These are phyloP conservation scores for Idaea straminata DNA, from an alignment of 2,888 invertebrate species.

Conservation along the genomic window DNA sequence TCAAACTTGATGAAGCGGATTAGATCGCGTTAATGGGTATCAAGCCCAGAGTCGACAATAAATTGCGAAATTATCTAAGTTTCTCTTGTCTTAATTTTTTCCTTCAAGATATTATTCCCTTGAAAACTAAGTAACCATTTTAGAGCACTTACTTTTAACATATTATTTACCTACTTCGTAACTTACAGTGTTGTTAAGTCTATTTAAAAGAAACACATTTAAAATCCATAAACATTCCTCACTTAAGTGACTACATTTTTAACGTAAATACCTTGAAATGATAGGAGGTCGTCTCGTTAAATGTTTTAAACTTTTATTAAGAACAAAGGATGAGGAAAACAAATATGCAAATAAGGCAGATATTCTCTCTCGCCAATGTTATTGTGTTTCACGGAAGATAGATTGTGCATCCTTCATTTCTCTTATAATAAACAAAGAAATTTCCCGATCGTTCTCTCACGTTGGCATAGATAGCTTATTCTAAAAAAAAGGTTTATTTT, in stretches of 20 bases:
- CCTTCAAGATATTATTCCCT: background rate
- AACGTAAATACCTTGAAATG: slow-evolving; percentile 1
- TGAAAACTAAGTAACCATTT: background rate
- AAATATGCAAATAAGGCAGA: slow-evolving; percentile 27
- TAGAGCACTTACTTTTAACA: too few species aligned
- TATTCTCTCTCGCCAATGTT: slow-evolving; percentile 17
- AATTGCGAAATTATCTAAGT: too few species aligned
- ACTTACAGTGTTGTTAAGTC: background rate
- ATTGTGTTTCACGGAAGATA: slow-evolving; percentile 10
- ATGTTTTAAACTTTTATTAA: slow-evolving; percentile 1
- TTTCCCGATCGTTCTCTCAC: too few species aligned
- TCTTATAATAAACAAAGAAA: background rate
- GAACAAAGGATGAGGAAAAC: slow-evolving; percentile 33
- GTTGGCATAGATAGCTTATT: too few species aligned
- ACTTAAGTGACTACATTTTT: background rate
- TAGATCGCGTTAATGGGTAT: too few species aligned
- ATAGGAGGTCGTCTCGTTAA: background rate
- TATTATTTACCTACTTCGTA: background rate
- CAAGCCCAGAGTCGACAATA: too few species aligned
- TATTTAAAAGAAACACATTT: background rate
- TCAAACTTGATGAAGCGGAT: too few species aligned
- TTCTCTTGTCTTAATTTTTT: background rate
- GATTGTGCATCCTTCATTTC: slow-evolving; percentile 7
- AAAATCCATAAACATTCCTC: slow-evolving; percentile 1
- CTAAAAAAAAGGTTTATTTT: too few species aligned